Percentiles rank a stretch among this genome's conserved stretches.
These are phyloP conservation scores for Misgurnus mizolepis DNA, from an alignment of 2,113 vertebrate genomes.

Conservation along the genomic window DNA sequence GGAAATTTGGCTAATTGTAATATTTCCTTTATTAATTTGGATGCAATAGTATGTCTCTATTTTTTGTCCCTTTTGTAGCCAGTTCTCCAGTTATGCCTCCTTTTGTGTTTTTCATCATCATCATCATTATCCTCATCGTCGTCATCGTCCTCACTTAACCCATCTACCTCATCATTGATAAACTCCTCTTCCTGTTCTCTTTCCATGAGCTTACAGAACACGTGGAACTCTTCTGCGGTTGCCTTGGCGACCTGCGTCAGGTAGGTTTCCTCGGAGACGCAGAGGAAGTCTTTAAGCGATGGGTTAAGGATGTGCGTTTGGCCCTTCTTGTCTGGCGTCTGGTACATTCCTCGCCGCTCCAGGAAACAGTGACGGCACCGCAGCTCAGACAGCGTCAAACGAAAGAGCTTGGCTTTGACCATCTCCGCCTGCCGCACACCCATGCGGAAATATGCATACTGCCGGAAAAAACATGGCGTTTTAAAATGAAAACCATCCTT, in stretches of 20 bases:
- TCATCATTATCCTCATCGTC: conserved; percentile 41
- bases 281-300: conserved; percentile 77
- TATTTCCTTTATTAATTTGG: background rate
- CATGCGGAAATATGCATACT: conserved; percentile 97
- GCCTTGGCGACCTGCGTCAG: conserved; percentile 74
- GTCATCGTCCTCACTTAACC: conserved; percentile 6
- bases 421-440: conserved; percentile 83
- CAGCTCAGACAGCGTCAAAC: conserved; percentile 74
- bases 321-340: conserved; percentile 87
- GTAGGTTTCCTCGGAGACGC: conserved; percentile 72
- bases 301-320: conserved; percentile 83
- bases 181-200: conserved; percentile 75
- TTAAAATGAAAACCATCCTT: too few relatives aligned
- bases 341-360: conserved; percentile 87
- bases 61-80: conserved; percentile 62
- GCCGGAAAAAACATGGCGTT: conserved; percentile 14
- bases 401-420: conserved; percentile 77
- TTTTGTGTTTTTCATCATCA: conserved; percentile 1
- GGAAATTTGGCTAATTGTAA: background rate
- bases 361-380: conserved; percentile 84
- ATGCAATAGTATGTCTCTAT: background rate
- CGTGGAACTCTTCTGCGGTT: conserved; percentile 80
- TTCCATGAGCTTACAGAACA: conserved; percentile 83
- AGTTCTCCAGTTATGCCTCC: conserved; percentile 45
- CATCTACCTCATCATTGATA: conserved; percentile 34